phyloP scores from a whole-genome alignment of 2,888 invertebrate genomes.

The Ischnus inquisitorius region DNA sequence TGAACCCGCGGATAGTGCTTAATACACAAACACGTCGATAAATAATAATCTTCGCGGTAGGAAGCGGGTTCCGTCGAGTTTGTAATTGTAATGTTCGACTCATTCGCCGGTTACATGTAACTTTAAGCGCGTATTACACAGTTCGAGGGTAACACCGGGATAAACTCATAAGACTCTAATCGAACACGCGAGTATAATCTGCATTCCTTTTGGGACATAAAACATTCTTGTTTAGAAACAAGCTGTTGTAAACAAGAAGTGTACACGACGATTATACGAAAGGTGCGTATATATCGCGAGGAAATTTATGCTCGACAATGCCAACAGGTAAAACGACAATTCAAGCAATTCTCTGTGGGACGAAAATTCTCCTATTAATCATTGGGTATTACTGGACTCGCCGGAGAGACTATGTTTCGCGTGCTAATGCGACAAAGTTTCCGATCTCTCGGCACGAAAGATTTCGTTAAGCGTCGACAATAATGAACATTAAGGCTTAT shows the following conservation, averaged over 20 bases:
- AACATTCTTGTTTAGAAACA: constrained; percentile 52
- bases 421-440: not conserved
- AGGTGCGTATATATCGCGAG: not conserved
- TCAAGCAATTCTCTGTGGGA: not conserved
- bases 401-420: not conserved
- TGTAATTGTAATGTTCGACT: constrained; percentile 22
- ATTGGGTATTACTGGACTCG: not conserved
- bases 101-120: too few species aligned
- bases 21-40: constrained; percentile 49
- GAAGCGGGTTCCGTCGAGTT: not conserved
- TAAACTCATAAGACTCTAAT: too few species aligned
- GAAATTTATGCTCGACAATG: not conserved
- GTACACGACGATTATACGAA: not conserved
- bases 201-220: constrained; percentile 49
- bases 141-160: too few species aligned
- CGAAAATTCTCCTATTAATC: not conserved
- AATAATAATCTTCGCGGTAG: constrained; percentile 18
- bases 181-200: too few species aligned
- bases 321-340: not conserved
- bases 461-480: not conserved
- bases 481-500: not conserved
- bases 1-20: constrained; percentile 33
- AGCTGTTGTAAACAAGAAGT: too few species aligned
- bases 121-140: too few species aligned
- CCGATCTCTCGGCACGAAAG: not conserved